Evolutionary conservation across 2,113 vertebrate species (phyloP), one percentile per base, ranked within the genome.

Genomic region (Amphilophus citrinellus): DNA sequence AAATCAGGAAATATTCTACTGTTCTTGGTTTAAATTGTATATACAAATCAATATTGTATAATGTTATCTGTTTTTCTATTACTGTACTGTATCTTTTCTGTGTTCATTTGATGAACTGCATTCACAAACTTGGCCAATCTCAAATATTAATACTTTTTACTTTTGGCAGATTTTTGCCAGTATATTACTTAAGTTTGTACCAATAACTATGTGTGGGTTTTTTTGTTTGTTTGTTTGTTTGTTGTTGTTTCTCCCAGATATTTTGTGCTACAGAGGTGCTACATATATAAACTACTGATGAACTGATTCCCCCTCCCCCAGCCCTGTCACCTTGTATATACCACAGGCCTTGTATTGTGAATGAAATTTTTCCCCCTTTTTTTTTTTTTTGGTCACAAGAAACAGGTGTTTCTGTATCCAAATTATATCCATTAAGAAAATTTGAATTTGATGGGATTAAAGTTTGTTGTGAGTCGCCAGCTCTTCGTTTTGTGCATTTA

Each of bases 251-350:
- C 73, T 77, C 63, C 22, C 8, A 47, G 50, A 35, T 37, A 30
- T 84, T 84, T 89, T 95, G 24, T 87, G 65, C 61, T 91, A 68
- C 91, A 92, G 85, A 95, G 97, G 97, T 97, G 97, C 97, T 97
- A 97, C 92, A 92, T 92, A 91, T 73, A 88, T 82, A 79, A 89
- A 95, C 93, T 96, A 93, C 93, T 96, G 96, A 97, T 94, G 91
- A 56, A 82, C 82, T 81, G 11, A 76, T 11, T 68, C 77, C 68
- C 81, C 68, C 39, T 79, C 77, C 66, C 81, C 66, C 39, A 71
- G 80, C 85, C 88, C 78, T 65, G 37, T 91, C 78, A 78, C 80
- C 61, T 59, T 95, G 93, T 95, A 94, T 66, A 95, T 95, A 95
- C 75, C 61, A 60, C 83, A 89, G 71, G 86, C 86, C 89, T 87